Conservation (phyloP, 2,797 vertebrate genomes). For the Sparidentex hasta region DNA sequence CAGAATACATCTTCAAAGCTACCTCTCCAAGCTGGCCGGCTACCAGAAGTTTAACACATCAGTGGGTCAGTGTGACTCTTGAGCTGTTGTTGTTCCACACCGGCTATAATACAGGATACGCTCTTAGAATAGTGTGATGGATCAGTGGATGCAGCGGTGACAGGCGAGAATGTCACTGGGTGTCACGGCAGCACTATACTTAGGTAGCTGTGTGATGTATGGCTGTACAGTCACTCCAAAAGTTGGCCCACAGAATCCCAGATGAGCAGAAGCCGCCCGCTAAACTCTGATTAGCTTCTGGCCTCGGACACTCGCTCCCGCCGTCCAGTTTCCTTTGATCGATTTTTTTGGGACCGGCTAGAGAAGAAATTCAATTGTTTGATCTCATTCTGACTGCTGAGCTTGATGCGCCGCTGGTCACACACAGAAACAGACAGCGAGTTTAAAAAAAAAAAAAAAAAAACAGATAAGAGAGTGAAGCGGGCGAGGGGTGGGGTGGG, state of each 20-base stretch:
- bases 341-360: background rate
- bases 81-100: constrained; percentile 20
- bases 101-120: constrained; percentile 16
- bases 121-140: constrained; percentile 67
- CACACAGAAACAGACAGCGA: constrained; percentile 1
- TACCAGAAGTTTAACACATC: constrained; percentile 26
- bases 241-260: constrained; percentile 15
- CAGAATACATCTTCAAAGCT: constrained; percentile 1
- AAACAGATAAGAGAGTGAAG: constrained; percentile 5
- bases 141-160: constrained; percentile 65
- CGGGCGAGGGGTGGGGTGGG: too few relatives aligned
- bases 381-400: constrained; percentile 1
- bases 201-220: constrained; percentile 47
- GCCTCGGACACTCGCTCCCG: background rate
- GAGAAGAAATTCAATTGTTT: constrained; percentile 11
- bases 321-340: constrained; percentile 6
- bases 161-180: constrained; percentile 56
- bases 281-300: constrained; percentile 26
- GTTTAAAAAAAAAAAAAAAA: background rate
- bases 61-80: constrained; percentile 44
- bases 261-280: background rate
- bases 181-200: constrained; percentile 58
- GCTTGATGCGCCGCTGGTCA: constrained; percentile 4
- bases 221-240: constrained; percentile 4
- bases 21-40: constrained; percentile 13